Percentiles rank a stretch among this genome's conserved stretches.
These are phyloP conservation scores for Asarcornis scutulata DNA, from an alignment of 2,113 vertebrate species.

Conservation along the genomic window DNA sequence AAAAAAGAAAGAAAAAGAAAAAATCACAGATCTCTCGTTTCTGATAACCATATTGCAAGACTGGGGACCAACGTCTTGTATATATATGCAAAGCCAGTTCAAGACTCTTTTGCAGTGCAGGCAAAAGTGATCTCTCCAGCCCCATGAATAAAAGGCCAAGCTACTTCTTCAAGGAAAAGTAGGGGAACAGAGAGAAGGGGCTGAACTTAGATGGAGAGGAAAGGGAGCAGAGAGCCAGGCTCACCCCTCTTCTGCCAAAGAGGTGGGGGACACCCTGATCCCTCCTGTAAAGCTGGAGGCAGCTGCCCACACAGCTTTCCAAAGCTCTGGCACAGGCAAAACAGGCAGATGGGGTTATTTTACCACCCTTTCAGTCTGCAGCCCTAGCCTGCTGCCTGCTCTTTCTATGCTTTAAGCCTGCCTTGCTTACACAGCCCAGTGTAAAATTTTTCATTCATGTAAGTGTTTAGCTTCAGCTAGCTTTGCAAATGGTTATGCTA, in stretches of 20 bases:
- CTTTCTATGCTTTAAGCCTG: background rate
- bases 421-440: background rate
- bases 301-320: background rate
- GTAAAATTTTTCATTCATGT: accelerated
- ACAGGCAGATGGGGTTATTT: background rate
- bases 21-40: slow-evolving; percentile 18
- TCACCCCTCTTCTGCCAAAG: background rate
- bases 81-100: background rate
- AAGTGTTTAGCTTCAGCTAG: background rate
- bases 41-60: background rate
- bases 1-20: background rate
- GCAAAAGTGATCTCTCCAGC: background rate
- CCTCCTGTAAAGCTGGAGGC: background rate
- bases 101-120: background rate
- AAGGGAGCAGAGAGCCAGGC: background rate
- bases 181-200: background rate
- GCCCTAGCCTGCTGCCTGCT: background rate
- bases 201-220: background rate
- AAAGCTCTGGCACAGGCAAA: background rate
- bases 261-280: background rate
- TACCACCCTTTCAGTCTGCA: background rate
- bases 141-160: background rate
- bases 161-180: background rate
- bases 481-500: background rate
- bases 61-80: background rate